Conservation (phyloP, 2,113 vertebrate genomes). For the Oryzias melastigma region DNA sequence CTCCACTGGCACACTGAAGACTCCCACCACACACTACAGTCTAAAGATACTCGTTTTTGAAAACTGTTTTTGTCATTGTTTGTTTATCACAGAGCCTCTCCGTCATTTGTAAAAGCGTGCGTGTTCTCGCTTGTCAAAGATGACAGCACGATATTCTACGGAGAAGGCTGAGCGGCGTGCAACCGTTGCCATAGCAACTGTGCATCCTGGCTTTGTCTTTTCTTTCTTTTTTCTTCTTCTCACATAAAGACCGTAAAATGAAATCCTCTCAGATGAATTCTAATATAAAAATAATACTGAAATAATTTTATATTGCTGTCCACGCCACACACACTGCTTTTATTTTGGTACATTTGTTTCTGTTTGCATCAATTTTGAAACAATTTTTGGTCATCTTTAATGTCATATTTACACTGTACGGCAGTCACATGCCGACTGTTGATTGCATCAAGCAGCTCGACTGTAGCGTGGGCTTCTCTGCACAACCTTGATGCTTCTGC, state of each 20-base stretch:
- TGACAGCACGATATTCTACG: slow-evolving; percentile 48
- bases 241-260: too few species aligned
- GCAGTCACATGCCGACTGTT: too few species aligned
- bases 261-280: too few species aligned
- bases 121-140: slow-evolving; percentile 32
- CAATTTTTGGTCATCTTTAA: slow-evolving; percentile 1
- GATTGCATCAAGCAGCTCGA: too few species aligned
- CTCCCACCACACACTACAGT: slow-evolving; percentile 6
- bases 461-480: not conserved
- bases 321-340: too few species aligned
- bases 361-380: not conserved
- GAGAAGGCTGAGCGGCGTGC: slow-evolving; percentile 56
- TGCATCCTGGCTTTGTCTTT: slow-evolving; percentile 54
- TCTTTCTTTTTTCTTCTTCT: slow-evolving; percentile 24
- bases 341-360: slow-evolving; percentile 1
- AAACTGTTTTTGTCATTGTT: slow-evolving; percentile 14
- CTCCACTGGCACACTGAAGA: slow-evolving; percentile 33
- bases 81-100: slow-evolving; percentile 16
- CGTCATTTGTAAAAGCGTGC: slow-evolving; percentile 9
- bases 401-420: not conserved
- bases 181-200: slow-evolving; percentile 71
- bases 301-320: too few species aligned
- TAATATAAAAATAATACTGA: too few species aligned
- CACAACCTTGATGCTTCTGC: slow-evolving; percentile 15
- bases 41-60: slow-evolving; percentile 30